Evolutionary conservation across 2,113 vertebrate species (phyloP).

Genomic region (Marmota monax): DNA sequence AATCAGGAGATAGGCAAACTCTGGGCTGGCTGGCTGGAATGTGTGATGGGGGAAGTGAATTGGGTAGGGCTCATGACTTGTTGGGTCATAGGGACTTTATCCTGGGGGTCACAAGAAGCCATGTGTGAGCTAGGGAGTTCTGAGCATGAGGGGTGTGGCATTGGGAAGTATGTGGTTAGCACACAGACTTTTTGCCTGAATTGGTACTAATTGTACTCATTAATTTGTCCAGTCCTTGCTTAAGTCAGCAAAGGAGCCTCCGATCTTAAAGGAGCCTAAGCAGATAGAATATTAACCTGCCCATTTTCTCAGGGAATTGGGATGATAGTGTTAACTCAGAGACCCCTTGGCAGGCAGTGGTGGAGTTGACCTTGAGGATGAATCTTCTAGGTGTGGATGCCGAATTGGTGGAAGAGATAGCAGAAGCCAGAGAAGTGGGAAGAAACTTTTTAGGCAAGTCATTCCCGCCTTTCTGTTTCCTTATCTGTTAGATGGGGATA

Average conservation of each 20-base stretch:
- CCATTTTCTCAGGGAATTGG: not conserved
- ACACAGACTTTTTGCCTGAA: not conserved
- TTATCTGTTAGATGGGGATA: constrained; percentile 43
- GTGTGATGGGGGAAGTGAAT: not conserved
- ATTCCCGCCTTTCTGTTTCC: not conserved
- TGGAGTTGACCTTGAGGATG: not conserved
- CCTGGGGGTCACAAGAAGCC: not conserved
- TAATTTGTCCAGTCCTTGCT: not conserved
- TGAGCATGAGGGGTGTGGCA: not conserved
- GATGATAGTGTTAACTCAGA: not conserved
- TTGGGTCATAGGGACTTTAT: constrained; percentile 56
- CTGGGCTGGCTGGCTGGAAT: not conserved
- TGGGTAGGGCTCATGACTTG: constrained; percentile 27
- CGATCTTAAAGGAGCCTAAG: not conserved
- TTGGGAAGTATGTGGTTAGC: not conserved
- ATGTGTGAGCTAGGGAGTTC: not conserved
- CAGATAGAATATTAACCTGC: not conserved
- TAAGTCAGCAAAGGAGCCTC: constrained; percentile 17
- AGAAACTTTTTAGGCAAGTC: not conserved
- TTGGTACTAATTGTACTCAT: not conserved
- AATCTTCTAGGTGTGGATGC: not conserved
- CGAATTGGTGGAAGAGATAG: not conserved
- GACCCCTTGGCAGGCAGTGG: not conserved
- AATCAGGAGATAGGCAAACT: not conserved
- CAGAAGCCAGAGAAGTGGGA: not conserved